phyloP scores from a whole-genome alignment of 2,113 vertebrate genomes.

The Chrysemys picta region DNA sequence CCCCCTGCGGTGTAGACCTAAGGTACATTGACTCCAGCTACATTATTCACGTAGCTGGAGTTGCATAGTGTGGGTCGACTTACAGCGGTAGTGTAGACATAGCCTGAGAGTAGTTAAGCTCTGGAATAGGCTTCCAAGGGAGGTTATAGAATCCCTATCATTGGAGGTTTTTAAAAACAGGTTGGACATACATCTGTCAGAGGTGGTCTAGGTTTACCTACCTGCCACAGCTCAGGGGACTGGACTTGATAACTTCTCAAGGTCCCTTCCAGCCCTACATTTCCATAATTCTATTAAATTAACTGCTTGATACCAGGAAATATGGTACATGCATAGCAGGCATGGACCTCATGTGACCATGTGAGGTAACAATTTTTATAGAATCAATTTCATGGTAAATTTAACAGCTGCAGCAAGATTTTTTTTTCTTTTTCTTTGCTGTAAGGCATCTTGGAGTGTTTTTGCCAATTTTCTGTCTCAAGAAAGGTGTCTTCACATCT shows the following conservation, averaged over 20 bases:
- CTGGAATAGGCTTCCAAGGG: neutral
- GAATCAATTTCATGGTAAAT: slow-evolving; percentile 67
- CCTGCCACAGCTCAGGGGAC: neutral
- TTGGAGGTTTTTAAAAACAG: neutral
- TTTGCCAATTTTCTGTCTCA: slow-evolving; percentile 81
- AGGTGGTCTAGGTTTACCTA: neutral
- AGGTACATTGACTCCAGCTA: too few species aligned
- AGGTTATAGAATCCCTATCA: neutral
- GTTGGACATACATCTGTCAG: neutral
- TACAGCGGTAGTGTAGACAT: too few species aligned
- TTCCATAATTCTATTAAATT: neutral
- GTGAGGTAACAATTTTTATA: slow-evolving; percentile 51
- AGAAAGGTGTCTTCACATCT: slow-evolving; percentile 85
- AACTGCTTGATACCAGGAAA: slow-evolving; percentile 14
- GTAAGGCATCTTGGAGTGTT: slow-evolving; percentile 75
- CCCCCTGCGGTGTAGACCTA: too few species aligned
- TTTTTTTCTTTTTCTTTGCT: slow-evolving; percentile 62
- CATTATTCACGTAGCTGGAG: too few species aligned
- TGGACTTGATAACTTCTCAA: neutral
- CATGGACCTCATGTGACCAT: neutral
- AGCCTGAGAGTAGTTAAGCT: neutral
- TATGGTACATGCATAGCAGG: neutral
- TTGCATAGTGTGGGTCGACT: too few species aligned
- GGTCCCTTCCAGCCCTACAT: neutral
- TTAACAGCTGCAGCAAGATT: slow-evolving; percentile 76